Conservation (phyloP, 1,140 invertebrate species). For the Drosophila dunni region DNA sequence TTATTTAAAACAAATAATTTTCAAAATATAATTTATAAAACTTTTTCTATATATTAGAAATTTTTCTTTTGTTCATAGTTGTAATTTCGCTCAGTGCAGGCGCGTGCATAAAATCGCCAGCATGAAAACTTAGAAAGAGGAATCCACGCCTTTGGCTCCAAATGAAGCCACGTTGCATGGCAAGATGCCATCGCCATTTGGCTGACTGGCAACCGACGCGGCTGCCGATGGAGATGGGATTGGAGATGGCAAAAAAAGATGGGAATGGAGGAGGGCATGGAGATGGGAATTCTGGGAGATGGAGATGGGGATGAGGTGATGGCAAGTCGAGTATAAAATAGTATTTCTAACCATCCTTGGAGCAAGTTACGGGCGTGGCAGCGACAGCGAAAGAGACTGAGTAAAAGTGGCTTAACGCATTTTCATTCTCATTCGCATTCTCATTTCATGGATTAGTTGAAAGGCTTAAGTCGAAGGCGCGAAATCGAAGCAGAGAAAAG, state of each 20-base stretch:
- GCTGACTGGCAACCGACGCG: constrained; percentile 52
- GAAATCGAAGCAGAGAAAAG: constrained; percentile 15
- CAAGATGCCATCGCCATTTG: constrained; percentile 75
- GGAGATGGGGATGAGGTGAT: constrained; percentile 27
- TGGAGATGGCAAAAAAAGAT: too few species aligned
- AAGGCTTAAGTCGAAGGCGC: constrained; percentile 36
- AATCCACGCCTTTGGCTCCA: constrained; percentile 63
- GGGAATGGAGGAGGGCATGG: not conserved
- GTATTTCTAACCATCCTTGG: constrained; percentile 67
- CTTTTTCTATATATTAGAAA: too few species aligned
- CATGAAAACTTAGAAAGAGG: constrained; percentile 68
- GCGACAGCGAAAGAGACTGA: not conserved
- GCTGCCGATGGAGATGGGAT: not conserved
- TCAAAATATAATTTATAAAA: too few species aligned
- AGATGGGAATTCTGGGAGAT: not conserved
- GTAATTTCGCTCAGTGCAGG: constrained; percentile 42
- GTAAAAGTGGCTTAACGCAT: constrained; percentile 47
- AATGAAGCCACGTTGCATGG: constrained; percentile 59
- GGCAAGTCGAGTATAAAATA: constrained; percentile 75
- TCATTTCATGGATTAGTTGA: constrained; percentile 70
- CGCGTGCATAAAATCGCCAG: constrained; percentile 64
- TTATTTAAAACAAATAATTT: too few species aligned
- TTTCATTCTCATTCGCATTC: constrained; percentile 31
- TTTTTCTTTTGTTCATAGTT: too few species aligned
- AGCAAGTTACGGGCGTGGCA: constrained; percentile 29